Evolutionary conservation across 2,797 vertebrate genomes (phyloP), one percentile per base, ranked within the genome.

Genomic region (Poeciliopsis presidionis): DNA sequence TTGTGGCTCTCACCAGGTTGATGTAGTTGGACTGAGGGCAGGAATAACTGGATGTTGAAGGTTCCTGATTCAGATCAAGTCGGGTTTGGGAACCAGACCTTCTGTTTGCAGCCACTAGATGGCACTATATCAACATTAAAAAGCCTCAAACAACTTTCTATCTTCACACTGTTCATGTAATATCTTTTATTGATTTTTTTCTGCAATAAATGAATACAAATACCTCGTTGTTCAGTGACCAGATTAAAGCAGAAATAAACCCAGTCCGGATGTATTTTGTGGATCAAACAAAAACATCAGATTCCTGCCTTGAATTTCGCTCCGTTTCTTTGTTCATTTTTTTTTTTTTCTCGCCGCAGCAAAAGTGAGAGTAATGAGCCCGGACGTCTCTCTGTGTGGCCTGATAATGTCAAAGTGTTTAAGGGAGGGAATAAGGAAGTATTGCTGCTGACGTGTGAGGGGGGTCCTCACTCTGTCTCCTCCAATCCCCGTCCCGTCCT

Each of bases 341-440:
- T 96, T 96, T 94, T 94, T 87, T 94, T 7, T 8, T 22, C 94
- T 1, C 49, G 82, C 86, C 59, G 94, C 87, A 93, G 89, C 90
- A 95, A 91, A 81, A 75, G 92, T 97, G 97, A 98, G 95, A 93
- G 93, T 98, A 96, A 98, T 97, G 94, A 89, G 90, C 92, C 86
- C 82, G 91, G 97, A 98, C 97, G 93, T 94, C 82, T 84, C 94
- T 94, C 95, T 94, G 96, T 96, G 96, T 95, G 92, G 96, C 96
- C 88, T 93, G 95, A 97, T 98, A 97, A 97, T 92, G 51, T 98
- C 97, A 98, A 92, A 93, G 94, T 94, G 88, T 89, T 95, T 92
- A 95, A 88, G 74, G 76, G 84, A 86, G 80, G 89, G 81, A 83
- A 69, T 22, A 84, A 90, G 87, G 83, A 91, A 77, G 92, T 92